Percentiles rank a stretch among this genome's conserved stretches.
Evolutionary conservation across 2,113 vertebrate genomes (phyloP).

Genomic region (Daboia siamensis): DNA sequence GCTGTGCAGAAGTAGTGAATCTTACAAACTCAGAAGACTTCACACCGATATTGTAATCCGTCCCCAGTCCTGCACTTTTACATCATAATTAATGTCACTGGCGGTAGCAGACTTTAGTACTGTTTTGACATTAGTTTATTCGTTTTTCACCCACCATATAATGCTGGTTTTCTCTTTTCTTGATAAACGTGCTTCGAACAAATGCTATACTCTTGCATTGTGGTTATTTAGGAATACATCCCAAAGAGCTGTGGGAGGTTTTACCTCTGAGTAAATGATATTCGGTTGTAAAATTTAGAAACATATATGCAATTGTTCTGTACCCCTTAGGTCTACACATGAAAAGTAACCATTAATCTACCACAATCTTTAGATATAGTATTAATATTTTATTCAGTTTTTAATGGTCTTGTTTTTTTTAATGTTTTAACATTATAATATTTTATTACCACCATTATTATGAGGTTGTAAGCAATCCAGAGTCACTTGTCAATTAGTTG

Average conservation of each 20-base stretch:
- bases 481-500: no score
- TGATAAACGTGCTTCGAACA: not conserved
- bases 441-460: no score
- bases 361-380: not conserved
- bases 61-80: not conserved
- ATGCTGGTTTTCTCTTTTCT: not conserved
- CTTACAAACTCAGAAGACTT: conserved; percentile 22
- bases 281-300: not conserved
- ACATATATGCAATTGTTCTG: not conserved
- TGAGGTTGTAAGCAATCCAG: no score
- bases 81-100: conserved; percentile 5
- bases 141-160: not conserved
- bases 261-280: not conserved
- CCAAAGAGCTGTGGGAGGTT: not conserved
- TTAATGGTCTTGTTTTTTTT: no score
- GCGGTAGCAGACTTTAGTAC: not conserved
- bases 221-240: not conserved
- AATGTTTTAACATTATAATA: no score
- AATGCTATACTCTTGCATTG: not conserved
- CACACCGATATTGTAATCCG: not conserved
- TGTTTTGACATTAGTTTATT: not conserved
- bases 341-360: not conserved
- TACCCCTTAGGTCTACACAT: not conserved
- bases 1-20: conserved; percentile 55
- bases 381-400: no score